phyloP scores from a whole-genome alignment of 2,113 vertebrate species.

The Oreamnos americanus region DNA sequence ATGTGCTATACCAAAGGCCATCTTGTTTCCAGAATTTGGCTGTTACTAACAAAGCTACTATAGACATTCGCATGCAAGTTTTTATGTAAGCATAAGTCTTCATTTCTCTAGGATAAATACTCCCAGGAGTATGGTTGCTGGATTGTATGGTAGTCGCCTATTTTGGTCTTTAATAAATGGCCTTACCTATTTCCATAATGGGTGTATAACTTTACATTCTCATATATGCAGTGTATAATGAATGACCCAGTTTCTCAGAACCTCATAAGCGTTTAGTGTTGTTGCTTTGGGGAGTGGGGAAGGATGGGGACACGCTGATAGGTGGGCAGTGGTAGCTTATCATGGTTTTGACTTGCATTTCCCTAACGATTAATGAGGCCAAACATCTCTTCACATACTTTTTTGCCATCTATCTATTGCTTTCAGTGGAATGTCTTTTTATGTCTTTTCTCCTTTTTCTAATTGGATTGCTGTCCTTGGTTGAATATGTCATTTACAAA shows the following conservation, averaged over 20 bases:
- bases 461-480: not conserved
- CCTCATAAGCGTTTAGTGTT: not conserved
- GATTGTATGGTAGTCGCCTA: not conserved
- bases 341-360: not conserved
- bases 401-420: not conserved
- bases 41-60: not conserved
- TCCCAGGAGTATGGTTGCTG: not conserved
- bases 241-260: not conserved
- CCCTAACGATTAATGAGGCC: not conserved
- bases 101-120: not conserved
- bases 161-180: not conserved
- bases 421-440: not conserved
- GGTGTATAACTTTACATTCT: not conserved
- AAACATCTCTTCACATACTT: not conserved
- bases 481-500: not conserved
- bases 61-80: not conserved
- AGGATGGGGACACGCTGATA: not conserved
- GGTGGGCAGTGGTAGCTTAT: not conserved
- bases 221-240: not conserved
- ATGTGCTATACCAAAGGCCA: not conserved
- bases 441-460: not conserved
- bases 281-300: not conserved
- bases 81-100: not conserved
- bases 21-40: not conserved
- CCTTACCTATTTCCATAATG: not conserved